A percentile compares a stretch with the other conserved stretches of the same genome.
phyloP scores from a whole-genome alignment of 2,797 vertebrate genomes.

The Parauchenoglanis ngamensis region DNA sequence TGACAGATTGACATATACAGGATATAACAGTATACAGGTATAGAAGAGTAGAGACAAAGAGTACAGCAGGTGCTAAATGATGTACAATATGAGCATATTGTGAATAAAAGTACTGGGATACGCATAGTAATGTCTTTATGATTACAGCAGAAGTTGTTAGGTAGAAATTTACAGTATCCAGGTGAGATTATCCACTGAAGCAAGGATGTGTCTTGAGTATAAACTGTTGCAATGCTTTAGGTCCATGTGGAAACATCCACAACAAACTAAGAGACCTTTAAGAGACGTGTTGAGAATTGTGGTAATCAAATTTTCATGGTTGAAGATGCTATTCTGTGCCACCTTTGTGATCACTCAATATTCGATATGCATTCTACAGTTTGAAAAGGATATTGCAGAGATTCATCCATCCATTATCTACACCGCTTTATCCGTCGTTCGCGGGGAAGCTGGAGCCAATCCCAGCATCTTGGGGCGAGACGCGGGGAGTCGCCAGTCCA shows the following conservation, averaged over 20 bases:
- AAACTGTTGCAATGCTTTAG: neutral
- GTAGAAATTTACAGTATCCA: neutral
- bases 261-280: neutral
- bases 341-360: neutral
- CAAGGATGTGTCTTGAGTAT: neutral
- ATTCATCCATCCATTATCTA: too few relatives aligned
- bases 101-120: neutral
- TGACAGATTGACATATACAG: neutral
- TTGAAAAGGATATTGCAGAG: neutral
- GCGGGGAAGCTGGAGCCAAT: too few relatives aligned
- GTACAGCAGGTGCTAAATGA: neutral
- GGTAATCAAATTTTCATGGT: neutral
- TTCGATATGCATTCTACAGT: neutral
- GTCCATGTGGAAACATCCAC: neutral
- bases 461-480: too few relatives aligned
- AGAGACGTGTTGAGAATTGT: neutral
- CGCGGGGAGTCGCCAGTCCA: too few relatives aligned
- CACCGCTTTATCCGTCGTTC: too few relatives aligned
- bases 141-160: neutral
- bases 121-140: neutral
- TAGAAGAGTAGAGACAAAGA: neutral
- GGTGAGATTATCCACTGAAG: neutral
- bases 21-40: neutral
- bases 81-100: neutral
- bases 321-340: neutral